Percentiles rank a stretch among this genome's conserved stretches.
These are phyloP conservation scores for Eulemur coronatus DNA, from an alignment of 2,797 vertebrate species.

Conservation along the genomic window DNA sequence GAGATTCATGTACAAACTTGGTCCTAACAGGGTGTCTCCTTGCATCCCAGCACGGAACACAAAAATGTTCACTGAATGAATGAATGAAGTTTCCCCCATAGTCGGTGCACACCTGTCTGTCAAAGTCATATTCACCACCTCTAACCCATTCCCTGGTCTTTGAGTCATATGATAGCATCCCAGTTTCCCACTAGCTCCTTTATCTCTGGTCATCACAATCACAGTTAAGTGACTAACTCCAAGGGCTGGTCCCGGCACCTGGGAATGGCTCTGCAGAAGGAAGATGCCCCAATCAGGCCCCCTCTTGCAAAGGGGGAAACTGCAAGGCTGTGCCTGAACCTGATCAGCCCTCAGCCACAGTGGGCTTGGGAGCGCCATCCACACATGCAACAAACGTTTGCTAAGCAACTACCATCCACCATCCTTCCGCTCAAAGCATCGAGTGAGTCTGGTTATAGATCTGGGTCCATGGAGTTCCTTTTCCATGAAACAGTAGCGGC, in stretches of 20 bases:
- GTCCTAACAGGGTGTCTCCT: background rate
- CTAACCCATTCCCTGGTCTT: background rate
- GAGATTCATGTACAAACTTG: background rate
- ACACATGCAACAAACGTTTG: background rate
- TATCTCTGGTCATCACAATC: background rate
- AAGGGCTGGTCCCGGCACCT: background rate
- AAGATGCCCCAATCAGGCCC: background rate
- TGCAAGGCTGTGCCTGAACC: background rate
- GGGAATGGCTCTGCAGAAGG: background rate
- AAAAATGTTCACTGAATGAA: background rate
- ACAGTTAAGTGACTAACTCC: background rate
- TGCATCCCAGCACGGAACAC: background rate
- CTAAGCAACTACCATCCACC: background rate
- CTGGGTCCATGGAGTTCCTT: background rate
- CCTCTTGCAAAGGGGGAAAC: background rate
- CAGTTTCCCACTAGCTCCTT: background rate
- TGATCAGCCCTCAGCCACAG: background rate
- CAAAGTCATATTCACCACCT: background rate
- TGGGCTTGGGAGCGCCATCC: no score
- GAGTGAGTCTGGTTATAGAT: background rate
- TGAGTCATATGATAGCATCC: fast-evolving
- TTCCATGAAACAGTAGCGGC: background rate
- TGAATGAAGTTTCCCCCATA: background rate
- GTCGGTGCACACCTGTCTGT: background rate
- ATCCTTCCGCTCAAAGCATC: background rate